Base-by-base conservation (phyloP, 2,113 vertebrate genomes). In the Phyllostomus discolor region DNA sequence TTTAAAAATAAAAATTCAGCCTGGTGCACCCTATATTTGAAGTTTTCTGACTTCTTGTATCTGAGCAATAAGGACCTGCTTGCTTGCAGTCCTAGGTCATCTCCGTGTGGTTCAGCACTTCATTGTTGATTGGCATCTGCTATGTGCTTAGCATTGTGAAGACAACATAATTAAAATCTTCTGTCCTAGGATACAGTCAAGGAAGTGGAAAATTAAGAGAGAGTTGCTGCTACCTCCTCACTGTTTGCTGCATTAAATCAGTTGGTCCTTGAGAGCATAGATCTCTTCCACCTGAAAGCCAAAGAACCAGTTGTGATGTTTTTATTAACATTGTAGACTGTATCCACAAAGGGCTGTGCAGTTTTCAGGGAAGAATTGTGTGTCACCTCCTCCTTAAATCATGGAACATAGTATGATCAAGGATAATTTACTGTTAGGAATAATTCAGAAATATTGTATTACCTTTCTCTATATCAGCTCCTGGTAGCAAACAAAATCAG, bases 141-240 rank as follows among this genome's bases (percentile, higher is more conserved):
- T 57, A 1, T 1, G 0, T 52, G 67, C 64, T 24, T 2, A 66
- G 50, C 33, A 0, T n/a, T 2, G 0, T 57, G 62, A 62, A 38
- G 54, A 69, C 31, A 12, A 0, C 14, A 26, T 50, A 11, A n/a
- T 8, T 22, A 22, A 6, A 38, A 52, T 24, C 76, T 84, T 80
- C 28, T 88, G 43, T 73, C 90, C 83, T 64, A n/a, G 80, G 38
- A 73, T 35, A 3, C 2, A 7, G 20, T 28, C 28, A 0, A 52
- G 64, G 24, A 93, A n/a, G 70, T 24, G 16, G 69, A 28, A 3
- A 50, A 16, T n/a, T 66, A 41, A 46, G 35, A 59, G 17, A 82
- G 16, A 17, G 5, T 41, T 24, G 12, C 35, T 67, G 20, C 54
- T 10, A 0, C 46, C 28, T 28, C 59, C 38, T 59, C 0, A 43